phyloP scores from a whole-genome alignment of 2,797 vertebrate genomes.

The Rhinophrynus dorsalis region DNA sequence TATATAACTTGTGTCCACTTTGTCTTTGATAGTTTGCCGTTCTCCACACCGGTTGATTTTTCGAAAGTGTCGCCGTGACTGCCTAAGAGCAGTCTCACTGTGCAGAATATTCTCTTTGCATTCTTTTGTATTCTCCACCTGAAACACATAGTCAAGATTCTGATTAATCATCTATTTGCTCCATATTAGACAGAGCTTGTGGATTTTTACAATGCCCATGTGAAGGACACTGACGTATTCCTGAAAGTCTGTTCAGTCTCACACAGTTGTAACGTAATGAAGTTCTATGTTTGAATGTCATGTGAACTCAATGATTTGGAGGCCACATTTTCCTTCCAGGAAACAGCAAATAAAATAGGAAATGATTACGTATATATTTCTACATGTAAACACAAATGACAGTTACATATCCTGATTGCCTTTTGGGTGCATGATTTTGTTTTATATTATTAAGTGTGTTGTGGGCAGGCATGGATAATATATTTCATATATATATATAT shows the following conservation, averaged over 20 bases:
- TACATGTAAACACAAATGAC: too few relatives aligned
- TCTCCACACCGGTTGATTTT: conserved; percentile 85
- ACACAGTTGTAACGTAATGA: background rate
- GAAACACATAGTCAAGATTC: conserved; percentile 77
- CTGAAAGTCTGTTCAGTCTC: conserved; percentile 39
- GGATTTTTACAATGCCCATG: conserved; percentile 79
- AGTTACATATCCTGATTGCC: too few relatives aligned
- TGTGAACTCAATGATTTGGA: conserved; percentile 63
- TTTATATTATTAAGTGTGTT: too few relatives aligned
- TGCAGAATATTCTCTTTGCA: conserved; percentile 80
- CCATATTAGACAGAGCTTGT: conserved; percentile 80
- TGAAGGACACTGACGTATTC: conserved; percentile 54
- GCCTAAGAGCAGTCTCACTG: conserved; percentile 79
- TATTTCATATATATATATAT: too few relatives aligned
- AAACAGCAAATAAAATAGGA: conserved; percentile 76
- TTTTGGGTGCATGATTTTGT: too few relatives aligned
- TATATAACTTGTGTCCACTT: conserved; percentile 72
- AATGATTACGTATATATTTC: too few relatives aligned
- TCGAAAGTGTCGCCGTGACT: conserved; percentile 82
- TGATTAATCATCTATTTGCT: conserved; percentile 90
- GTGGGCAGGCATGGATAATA: too few relatives aligned
- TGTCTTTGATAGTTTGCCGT: conserved; percentile 85
- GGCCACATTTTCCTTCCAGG: conserved; percentile 82
- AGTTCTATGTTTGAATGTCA: background rate
- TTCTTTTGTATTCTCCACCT: conserved; percentile 92